Base-by-base conservation (phyloP, 2,888 invertebrate genomes). In the Pristionchus mayeri region DNA sequence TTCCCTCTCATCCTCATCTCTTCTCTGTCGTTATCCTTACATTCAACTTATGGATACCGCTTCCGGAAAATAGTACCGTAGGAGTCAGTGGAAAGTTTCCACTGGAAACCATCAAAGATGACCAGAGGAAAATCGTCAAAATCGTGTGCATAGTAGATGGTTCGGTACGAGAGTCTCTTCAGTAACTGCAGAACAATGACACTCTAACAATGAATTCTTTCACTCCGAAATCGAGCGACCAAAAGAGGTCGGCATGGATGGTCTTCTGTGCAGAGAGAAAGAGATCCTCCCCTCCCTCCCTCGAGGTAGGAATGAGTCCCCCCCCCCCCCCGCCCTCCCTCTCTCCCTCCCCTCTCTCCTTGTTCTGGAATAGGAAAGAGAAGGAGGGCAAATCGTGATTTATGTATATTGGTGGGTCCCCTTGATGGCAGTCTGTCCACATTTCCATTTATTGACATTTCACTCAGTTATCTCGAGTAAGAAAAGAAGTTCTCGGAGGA, bases 371-470 rank as follows among this genome's bases (percentile, higher is more conserved):
- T n/a, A 54, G 24, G 24, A 24, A n/a, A 24, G 54, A 54, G 54
- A 21, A 18, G 63, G 34, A 63, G 63, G 63, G 34, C 63, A 63
- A 34, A 3, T 34, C 63, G 27, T 63, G 63, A 63, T 63, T 63
- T 63, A 63, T 63, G 63, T 63, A 63, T 63, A 63, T 63, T 63
- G 63, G 30, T 34, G 3, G 11, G n/a, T n/a, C n/a, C n/a, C 13
- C 63, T n/a, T n/a, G n/a, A n/a, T n/a, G n/a, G n/a, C 27, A 30
- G 30, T 63, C 63, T 34, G 7, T 63, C 63, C 63, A 6, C 63
- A 34, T 63, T 24, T 63, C 30, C 63, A 63, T 34, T 34, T 16
- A 27, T 63, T 63, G 30, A 63, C 63, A 63, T 63, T 63, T 63
- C 63, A 54, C 24, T 24, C n/a, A 54, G n/a, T 54, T 54, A 54